phyloP scores from a whole-genome alignment of 2,888 invertebrate genomes.

The Sycophila texana region DNA sequence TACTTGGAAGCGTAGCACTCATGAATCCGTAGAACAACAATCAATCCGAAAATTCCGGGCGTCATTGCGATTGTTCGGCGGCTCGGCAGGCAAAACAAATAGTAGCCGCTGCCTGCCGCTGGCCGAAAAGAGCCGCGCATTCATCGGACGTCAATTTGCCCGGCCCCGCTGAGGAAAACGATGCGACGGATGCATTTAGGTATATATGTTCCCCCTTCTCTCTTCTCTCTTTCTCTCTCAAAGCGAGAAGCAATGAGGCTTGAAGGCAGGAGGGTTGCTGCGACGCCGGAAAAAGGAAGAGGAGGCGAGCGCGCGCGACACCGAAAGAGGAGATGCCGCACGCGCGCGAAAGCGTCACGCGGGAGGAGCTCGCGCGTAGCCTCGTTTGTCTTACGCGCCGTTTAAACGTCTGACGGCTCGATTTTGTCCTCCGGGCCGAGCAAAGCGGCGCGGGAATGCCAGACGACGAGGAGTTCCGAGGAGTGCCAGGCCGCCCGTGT shows the following conservation, averaged over 20 bases:
- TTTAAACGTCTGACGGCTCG: slow-evolving; percentile 64
- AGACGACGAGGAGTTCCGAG: background rate
- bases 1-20: slow-evolving; percentile 24
- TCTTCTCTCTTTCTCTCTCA: slow-evolving; percentile 57
- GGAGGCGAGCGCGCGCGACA: slow-evolving; percentile 6
- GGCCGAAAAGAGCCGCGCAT: background rate
- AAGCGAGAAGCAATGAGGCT: slow-evolving; percentile 72
- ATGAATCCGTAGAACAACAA: slow-evolving; percentile 38
- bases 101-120: background rate
- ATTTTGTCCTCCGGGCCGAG: background rate
- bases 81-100: slow-evolving; percentile 40
- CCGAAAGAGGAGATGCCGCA: slow-evolving; percentile 14
- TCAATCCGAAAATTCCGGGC: slow-evolving; percentile 30
- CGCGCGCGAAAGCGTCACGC: slow-evolving; percentile 38
- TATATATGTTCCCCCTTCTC: background rate
- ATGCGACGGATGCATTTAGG: too few species aligned
- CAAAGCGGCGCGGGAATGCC: background rate
- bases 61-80: slow-evolving; percentile 16
- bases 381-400: slow-evolving; percentile 69
- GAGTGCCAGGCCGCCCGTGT: background rate
- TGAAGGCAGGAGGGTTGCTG: slow-evolving; percentile 61
- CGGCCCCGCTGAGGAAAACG: slow-evolving; percentile 22
- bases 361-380: slow-evolving; percentile 62
- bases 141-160: slow-evolving; percentile 25
- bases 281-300: slow-evolving; percentile 58